phyloP scores from a whole-genome alignment of 2,113 vertebrate species.

The Daboia siamensis region DNA sequence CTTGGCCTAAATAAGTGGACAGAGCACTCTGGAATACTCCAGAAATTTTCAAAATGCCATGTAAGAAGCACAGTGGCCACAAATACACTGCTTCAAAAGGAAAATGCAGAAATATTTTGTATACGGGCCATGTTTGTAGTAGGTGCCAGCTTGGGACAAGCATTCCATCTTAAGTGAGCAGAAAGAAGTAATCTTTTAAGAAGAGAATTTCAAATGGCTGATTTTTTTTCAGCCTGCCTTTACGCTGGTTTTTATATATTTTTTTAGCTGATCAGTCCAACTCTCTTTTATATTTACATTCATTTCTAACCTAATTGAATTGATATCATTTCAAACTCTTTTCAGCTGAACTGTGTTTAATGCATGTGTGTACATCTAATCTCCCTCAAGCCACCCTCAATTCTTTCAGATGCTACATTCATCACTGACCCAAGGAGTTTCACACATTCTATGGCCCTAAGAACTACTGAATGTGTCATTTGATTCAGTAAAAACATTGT shows the following conservation, averaged over 20 bases:
- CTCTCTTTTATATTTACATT: not conserved
- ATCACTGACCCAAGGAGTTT: not conserved
- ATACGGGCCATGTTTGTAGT: not conserved
- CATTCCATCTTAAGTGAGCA: not conserved
- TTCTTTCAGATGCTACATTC: not conserved
- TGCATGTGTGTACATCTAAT: too few species aligned
- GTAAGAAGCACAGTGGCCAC: not conserved
- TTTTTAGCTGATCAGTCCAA: not conserved
- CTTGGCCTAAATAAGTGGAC: not conserved
- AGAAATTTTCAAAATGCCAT: not conserved
- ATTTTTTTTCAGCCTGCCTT: not conserved
- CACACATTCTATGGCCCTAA: not conserved
- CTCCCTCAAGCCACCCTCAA: not conserved
- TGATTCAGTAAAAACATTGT: not conserved
- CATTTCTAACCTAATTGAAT: not conserved
- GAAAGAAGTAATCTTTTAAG: not conserved
- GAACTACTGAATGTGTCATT: not conserved
- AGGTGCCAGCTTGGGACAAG: not conserved
- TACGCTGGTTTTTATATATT: not conserved
- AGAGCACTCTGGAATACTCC: too few species aligned
- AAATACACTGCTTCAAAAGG: not conserved
- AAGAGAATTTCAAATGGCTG: not conserved
- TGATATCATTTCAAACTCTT: not conserved
- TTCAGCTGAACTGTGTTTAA: not conserved
- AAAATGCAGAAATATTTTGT: not conserved